Evolutionary conservation across 1,140 invertebrate genomes (phyloP), one percentile per base, ranked within the genome.

Genomic region (Oedothorax gibbosus): DNA sequence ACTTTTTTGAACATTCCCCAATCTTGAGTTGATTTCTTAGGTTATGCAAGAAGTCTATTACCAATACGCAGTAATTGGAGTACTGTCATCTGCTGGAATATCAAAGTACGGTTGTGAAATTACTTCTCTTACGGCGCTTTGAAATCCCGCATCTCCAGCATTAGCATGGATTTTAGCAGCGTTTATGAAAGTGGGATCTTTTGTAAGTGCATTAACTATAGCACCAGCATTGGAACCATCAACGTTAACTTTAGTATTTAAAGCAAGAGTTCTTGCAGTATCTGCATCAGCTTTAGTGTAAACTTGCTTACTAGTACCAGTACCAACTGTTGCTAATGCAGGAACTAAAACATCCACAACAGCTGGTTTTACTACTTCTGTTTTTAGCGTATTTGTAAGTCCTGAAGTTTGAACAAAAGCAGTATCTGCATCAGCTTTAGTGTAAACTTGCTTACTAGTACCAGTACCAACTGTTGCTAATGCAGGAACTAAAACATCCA

Each of bases 41-140:
- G n/a, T n/a, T n/a, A n/a, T n/a, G n/a, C n/a, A n/a, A n/a, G n/a
- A n/a, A n/a, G n/a, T 66, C 11, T 60, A 60, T 60, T 60, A 60
- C 56, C 56, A 60, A 60, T 11, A 12, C 56, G 11, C 11, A 60
- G 11, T 60, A 60, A 60, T 11, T 60, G 56, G 11, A 60, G 56
- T n/a, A 60, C n/a, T n/a, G n/a, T 60, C 56, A 60, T n/a, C n/a
- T 60, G 56, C n/a, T 60, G 56, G 56, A 60, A 60, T 60, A 12
- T 60, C 56, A 60, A 60, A 60, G 56, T 11, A 60, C 56, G 56
- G 56, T 60, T 60, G 56, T 60, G 56, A 60, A 11, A 60, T n/a
- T 60, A 60, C n/a, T 12, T 60, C 56, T 60, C n/a, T 60, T n/a
- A 60, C 56, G n/a, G 1, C n/a, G 11, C n/a, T 60, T 60, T 60